Percentiles rank a stretch among this genome's conserved stretches.
Evolutionary conservation across 1,140 invertebrate genomes (phyloP).

Genomic region (Hetaerina americana): DNA sequence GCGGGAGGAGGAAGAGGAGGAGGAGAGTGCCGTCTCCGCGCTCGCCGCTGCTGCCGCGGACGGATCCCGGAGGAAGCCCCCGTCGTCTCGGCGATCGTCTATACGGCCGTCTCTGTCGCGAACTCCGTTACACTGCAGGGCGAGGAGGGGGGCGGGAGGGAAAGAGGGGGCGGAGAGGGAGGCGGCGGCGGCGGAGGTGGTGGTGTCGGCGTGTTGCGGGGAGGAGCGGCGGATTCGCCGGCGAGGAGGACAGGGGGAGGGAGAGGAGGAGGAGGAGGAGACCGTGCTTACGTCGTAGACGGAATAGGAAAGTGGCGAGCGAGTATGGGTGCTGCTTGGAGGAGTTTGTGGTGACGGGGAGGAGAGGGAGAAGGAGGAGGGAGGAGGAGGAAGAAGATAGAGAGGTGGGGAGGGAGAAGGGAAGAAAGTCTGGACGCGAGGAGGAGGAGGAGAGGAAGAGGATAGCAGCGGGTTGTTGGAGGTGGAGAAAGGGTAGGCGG

Average conservation of each 20-base stretch:
- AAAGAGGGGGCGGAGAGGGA: not conserved
- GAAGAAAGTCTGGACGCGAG: not conserved
- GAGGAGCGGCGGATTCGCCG: no score
- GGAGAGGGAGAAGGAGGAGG: not conserved
- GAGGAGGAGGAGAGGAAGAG: not conserved
- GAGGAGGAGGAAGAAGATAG: not conserved
- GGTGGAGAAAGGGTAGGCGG: not conserved
- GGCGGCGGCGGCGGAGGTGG: not conserved
- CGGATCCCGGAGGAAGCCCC: not conserved
- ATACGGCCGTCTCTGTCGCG: not conserved
- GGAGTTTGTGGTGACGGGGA: not conserved
- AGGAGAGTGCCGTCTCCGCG: no score
- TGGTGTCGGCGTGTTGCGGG: no score
- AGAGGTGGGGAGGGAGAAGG: not conserved
- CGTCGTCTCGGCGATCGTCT: not conserved
- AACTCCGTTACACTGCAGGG: not conserved
- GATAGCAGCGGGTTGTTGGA: not conserved
- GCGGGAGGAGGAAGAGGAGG: no score
- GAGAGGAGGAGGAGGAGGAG: no score
- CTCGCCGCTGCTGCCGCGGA: not conserved
- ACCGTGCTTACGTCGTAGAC: no score
- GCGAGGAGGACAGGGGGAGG: no score
- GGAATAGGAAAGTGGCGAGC: no score
- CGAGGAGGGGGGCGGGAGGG: not conserved
- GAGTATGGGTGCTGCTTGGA: not conserved